Evolutionary conservation across 2,797 vertebrate genomes (phyloP), one percentile per base, ranked within the genome.

Genomic region (Characodon lateralis): DNA sequence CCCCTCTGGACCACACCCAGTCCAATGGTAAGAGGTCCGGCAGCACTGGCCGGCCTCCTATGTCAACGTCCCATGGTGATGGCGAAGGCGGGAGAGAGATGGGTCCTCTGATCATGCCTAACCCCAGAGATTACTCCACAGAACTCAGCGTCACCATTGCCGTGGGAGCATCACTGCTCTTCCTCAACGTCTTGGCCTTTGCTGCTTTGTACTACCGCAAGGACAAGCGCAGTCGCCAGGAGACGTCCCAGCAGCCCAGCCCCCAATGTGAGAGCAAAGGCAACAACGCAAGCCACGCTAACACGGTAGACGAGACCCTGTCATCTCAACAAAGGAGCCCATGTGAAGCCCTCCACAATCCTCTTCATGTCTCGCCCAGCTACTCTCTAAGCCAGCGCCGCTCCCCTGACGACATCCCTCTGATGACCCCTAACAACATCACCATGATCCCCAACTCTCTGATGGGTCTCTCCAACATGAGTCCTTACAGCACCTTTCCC

Each of bases 81-180:
- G 96, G 96, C 3, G 97, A 98, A 3, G 87, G 82, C 0, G 91
- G 91, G 14, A 82, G 90, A 78, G 96, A 97, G 0, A 91, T 95
- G 78, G 98, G 97, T 81, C 98, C 97, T 0, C 95, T 99, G 77
- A 95, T 99, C 2, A 96, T 97, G 77, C 98, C 99, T 75, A 99
- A 98, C 89, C 98, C 97, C 0, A 96, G 98, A 0, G 98, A 99
- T 95, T 99, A 99, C 92, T 99, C 98, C 89, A 99, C 98, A 0
- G 98, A 99, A 96, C 96, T 99, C 82, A 99, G 98, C 0, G 98
- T 99, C 88, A 99, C 98, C 90, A 99, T 99, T 0, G 98, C 98
- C 0, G 98, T 99, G 24, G 98, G 98, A 0, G 98, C 98, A 43
- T 99, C 98, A 1, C 95, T 99, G 75, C 96, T 99, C 53, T 99